Evolutionary conservation across 2,888 invertebrate species (phyloP), one percentile per base, ranked within the genome.

Genomic region (Lithophane leautieri): DNA sequence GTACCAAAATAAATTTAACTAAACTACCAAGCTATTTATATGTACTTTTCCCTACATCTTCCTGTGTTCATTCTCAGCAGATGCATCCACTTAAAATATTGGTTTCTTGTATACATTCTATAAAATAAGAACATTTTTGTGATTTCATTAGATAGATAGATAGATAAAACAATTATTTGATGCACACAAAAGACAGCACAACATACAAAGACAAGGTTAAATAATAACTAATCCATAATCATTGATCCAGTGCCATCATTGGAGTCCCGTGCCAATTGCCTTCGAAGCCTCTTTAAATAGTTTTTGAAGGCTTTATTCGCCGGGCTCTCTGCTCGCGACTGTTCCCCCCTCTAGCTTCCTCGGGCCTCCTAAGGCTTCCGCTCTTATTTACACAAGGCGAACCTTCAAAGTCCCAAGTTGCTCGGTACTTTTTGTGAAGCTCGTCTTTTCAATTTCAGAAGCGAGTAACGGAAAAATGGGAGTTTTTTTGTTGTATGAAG

Each of bases 271-370:
- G 84, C 91, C 93, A 91, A 94, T 94, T 94, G 92, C 93, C 89
- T 91, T 90, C 90, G 92, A 93, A 94, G 94, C 94, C 93, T 93
- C 91, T 94, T 93, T 94, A 94, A 95, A 95, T 95, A 95, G 94
- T 94, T 95, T 94, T 93, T 91, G 91, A 94, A 94, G 92, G 92
- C 92, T 92, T 92, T 92, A 91, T 90, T 90, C 91, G 71, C 83
- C 81, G 86, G 86, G 90, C 88, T 90, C 89, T 91, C 91, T 93
- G 93, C 90, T 90, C 83, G 88, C 90, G 93, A 92, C 91, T 91
- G 88, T 87, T 81, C 81, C 83, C 82, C 79, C 78, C 86, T 85
- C 72, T 78, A 68, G 25, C 77, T 79, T 85, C 86, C 88, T 86
- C 85, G 76, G 65, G 77, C 78, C 83, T 83, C 84, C 83, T 85